These are phyloP conservation scores for Toxonevra muliebris DNA, from an alignment of 2,888 invertebrate species.

Conservation along the genomic window DNA sequence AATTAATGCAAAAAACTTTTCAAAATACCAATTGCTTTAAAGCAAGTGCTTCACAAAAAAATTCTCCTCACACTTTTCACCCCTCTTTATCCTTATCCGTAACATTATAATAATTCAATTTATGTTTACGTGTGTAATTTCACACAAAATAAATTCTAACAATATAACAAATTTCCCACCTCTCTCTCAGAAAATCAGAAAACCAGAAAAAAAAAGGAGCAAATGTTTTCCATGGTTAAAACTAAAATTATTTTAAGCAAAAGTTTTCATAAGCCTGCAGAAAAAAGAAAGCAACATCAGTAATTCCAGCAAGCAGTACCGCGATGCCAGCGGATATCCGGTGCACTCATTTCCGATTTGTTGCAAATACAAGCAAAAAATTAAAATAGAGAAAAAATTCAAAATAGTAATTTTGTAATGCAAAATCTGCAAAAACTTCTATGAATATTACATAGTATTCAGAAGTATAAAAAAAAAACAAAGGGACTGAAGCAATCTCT, in stretches of 20 bases:
- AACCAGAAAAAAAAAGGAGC: neutral
- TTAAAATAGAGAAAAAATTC: neutral
- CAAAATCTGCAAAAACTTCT: no score
- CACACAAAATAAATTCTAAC: neutral
- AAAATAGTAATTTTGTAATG: no score
- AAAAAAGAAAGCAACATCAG: neutral
- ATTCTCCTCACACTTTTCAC: no score
- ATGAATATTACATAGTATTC: no score
- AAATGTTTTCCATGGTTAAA: neutral
- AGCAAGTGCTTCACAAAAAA: no score
- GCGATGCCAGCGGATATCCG: neutral
- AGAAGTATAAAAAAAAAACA: no score
- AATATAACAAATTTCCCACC: neutral
- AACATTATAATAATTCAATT: neutral
- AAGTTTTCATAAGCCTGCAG: constrained; percentile 8
- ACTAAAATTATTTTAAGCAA: neutral
- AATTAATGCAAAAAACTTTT: no score
- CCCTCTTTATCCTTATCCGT: no score
- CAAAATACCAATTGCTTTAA: no score
- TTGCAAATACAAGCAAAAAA: neutral
- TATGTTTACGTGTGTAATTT: neutral
- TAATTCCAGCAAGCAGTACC: neutral
- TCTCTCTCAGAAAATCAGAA: neutral
- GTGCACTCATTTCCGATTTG: neutral
- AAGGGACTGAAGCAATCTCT: no score